Conservation (phyloP, 2,888 invertebrate genomes). For the Sarcophaga caerulescens region DNA sequence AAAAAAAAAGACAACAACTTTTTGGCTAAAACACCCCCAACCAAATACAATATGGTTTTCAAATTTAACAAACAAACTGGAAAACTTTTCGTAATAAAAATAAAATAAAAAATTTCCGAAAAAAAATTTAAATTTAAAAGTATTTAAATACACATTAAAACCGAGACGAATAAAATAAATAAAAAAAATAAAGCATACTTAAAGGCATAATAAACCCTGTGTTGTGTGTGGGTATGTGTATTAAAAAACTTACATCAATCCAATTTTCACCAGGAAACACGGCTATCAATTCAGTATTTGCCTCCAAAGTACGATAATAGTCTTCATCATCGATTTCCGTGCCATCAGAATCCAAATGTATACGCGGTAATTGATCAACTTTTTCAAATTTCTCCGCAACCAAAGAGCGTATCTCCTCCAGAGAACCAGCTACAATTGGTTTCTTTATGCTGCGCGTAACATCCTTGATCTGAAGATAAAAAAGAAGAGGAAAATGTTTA, state of each 20-base stretch:
- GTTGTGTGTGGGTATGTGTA: not conserved
- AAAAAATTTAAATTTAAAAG: too few relatives aligned
- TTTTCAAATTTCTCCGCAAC: slow-evolving; percentile 88
- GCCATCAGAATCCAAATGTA: slow-evolving; percentile 95
- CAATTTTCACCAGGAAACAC: slow-evolving; percentile 89
- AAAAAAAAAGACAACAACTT: too few relatives aligned
- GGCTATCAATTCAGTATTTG: slow-evolving; percentile 92
- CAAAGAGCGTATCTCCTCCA: slow-evolving; percentile 89
- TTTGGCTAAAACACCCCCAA: too few relatives aligned
- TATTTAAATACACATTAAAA: too few relatives aligned
- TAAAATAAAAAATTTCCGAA: too few relatives aligned
- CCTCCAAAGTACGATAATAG: slow-evolving; percentile 94
- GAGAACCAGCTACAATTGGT: slow-evolving; percentile 89
- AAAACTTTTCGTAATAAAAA: too few relatives aligned
- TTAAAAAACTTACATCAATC: slow-evolving; percentile 81
- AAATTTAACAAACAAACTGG: too few relatives aligned
- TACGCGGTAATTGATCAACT: slow-evolving; percentile 85
- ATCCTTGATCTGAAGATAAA: slow-evolving; percentile 82
- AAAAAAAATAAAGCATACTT: not conserved
- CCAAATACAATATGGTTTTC: too few relatives aligned
- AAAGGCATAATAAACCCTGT: not conserved
- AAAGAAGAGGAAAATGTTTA: not conserved
- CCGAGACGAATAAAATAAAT: too few relatives aligned
- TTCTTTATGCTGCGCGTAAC: slow-evolving; percentile 90
- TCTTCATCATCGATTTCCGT: slow-evolving; percentile 98